Percentiles rank a stretch among this genome's conserved stretches.
These are phyloP conservation scores for Drosophila watanabei DNA, from an alignment of 1,140 invertebrate species.

Conservation along the genomic window DNA sequence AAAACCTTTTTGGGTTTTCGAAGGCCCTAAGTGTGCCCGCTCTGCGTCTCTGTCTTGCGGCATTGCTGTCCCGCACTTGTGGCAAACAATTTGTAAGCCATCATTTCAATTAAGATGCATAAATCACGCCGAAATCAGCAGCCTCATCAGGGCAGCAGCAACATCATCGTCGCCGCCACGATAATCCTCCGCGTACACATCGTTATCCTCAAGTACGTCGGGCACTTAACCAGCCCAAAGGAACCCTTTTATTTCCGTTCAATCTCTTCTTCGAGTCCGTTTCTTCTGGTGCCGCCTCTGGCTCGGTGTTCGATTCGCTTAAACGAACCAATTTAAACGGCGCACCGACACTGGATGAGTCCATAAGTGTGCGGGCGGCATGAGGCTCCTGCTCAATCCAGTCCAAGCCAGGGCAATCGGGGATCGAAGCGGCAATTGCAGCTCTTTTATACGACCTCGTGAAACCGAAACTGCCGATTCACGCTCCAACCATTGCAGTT, in stretches of 20 bases:
- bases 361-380: slow-evolving; percentile 31
- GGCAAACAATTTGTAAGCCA: slow-evolving; percentile 79
- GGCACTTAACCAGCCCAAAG: slow-evolving; percentile 67
- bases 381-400: slow-evolving; percentile 54
- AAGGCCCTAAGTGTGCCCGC: slow-evolving; percentile 32
- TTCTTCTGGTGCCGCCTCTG: slow-evolving; percentile 63
- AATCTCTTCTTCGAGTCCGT: slow-evolving; percentile 45
- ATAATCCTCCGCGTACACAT: slow-evolving; percentile 59
- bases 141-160: slow-evolving; percentile 50
- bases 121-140: slow-evolving; percentile 80
- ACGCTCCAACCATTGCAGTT: slow-evolving; percentile 78
- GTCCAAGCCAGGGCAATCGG: slow-evolving; percentile 46
- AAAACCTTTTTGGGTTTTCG: slow-evolving; percentile 41
- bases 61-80: slow-evolving; percentile 40
- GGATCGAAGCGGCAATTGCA: slow-evolving; percentile 43
- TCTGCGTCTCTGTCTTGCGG: neutral
- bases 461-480: slow-evolving; percentile 83
- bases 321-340: slow-evolving; percentile 82
- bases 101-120: slow-evolving; percentile 84
- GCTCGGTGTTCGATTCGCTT: slow-evolving; percentile 47
- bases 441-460: slow-evolving; percentile 58
- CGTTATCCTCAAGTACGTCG: slow-evolving; percentile 79
- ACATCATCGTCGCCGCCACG: slow-evolving; percentile 41
- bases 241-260: slow-evolving; percentile 54
- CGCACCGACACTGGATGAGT: slow-evolving; percentile 35